phyloP scores from a whole-genome alignment of 2,797 vertebrate genomes.

The Tragopan temminckii region DNA sequence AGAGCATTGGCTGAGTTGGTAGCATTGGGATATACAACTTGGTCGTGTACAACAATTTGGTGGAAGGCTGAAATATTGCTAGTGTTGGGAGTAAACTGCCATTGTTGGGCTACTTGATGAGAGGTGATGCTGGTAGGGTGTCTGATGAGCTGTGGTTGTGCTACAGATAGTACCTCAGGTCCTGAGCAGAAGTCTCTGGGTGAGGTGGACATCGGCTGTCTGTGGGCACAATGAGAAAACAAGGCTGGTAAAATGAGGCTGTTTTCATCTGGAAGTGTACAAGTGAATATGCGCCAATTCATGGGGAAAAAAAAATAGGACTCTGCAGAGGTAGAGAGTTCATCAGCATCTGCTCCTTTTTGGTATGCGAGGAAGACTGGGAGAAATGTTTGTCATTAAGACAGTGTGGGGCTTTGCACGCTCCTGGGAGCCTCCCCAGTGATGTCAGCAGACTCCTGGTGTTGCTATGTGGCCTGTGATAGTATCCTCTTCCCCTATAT shows the following conservation, averaged over 20 bases:
- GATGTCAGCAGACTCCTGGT: background rate
- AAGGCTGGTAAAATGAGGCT: background rate
- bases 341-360: background rate
- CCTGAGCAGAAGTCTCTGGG: background rate
- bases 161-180: fast-evolving
- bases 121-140: too few species aligned
- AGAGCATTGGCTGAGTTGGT: background rate
- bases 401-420: background rate
- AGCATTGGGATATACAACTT: fast-evolving
- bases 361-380: background rate
- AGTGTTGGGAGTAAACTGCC: background rate
- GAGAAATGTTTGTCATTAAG: background rate
- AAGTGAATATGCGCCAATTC: background rate
- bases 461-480: background rate
- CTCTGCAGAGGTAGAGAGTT: background rate
- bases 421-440: background rate
- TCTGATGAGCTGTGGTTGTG: background rate
- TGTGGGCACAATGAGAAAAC: fast-evolving
- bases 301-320: background rate
- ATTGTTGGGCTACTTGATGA: background rate
- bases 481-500: background rate
- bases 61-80: background rate
- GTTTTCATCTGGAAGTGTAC: background rate
- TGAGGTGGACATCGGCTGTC: background rate
- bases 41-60: background rate